These are phyloP conservation scores for Anoncus sp. DNA, from an alignment of 2,888 invertebrate species.

Conservation along the genomic window DNA sequence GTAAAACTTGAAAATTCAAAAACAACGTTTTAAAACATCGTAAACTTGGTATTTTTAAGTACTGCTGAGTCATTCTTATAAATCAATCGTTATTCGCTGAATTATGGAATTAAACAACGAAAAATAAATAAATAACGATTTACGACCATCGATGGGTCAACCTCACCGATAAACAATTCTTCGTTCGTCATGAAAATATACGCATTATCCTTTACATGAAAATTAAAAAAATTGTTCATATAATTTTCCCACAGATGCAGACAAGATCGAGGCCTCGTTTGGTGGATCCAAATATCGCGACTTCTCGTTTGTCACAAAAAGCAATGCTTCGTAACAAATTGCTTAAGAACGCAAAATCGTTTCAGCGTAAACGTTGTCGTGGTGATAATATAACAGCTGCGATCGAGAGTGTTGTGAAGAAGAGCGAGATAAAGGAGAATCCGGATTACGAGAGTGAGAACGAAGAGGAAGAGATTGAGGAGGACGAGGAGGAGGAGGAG, in stretches of 20 bases:
- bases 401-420: conserved; percentile 75
- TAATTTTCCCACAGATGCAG: conserved; percentile 73
- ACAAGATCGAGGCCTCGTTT: conserved; percentile 75
- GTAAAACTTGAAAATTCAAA: background rate
- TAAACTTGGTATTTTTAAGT: too few species aligned
- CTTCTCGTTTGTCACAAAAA: conserved; percentile 72
- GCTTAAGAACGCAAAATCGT: conserved; percentile 80
- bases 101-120: background rate
- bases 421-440: conserved; percentile 52
- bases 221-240: background rate
- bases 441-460: conserved; percentile 36
- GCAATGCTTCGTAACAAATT: conserved; percentile 79
- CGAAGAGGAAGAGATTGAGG: conserved; percentile 36
- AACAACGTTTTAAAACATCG: too few species aligned
- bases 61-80: too few species aligned
- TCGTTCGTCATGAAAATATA: background rate
- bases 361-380: conserved; percentile 78
- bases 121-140: too few species aligned
- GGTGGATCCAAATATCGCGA: conserved; percentile 71
- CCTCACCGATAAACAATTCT: background rate
- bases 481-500: conserved; percentile 69
- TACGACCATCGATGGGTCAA: too few species aligned
- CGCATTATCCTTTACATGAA: too few species aligned
- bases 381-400: conserved; percentile 77
- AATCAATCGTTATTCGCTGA: background rate